Conservation (phyloP, 2,113 vertebrate species). For the Scolopax mira region DNA sequence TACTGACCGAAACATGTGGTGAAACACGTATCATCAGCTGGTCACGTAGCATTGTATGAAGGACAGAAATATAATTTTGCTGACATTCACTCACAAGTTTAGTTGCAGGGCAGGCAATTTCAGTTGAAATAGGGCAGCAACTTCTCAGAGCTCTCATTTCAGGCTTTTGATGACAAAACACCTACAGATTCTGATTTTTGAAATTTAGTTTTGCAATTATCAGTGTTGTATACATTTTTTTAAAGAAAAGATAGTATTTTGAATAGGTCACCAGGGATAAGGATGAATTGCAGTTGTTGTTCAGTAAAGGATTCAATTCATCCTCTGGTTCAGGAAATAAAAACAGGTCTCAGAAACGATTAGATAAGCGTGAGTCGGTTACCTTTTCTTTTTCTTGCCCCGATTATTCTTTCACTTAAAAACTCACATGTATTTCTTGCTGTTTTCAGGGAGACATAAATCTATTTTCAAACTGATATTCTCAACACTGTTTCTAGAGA, state of each 20-base stretch:
- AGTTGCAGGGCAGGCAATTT: background rate
- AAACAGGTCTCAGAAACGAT: background rate
- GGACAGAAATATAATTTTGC: background rate
- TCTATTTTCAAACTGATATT: background rate
- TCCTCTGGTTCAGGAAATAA: slow-evolving; percentile 45
- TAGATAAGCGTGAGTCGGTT: background rate
- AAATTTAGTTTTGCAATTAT: slow-evolving; percentile 57
- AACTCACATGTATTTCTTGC: background rate
- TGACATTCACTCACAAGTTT: background rate
- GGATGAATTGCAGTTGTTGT: background rate
- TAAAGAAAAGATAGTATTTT: slow-evolving; percentile 20
- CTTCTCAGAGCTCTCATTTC: background rate
- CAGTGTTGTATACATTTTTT: background rate
- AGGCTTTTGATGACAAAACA: background rate
- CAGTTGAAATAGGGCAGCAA: background rate
- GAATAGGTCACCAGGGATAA: slow-evolving; percentile 4
- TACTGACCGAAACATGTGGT: background rate
- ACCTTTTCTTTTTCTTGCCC: background rate
- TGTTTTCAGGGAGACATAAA: background rate
- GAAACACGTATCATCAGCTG: background rate
- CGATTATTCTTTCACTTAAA: background rate
- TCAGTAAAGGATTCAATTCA: background rate
- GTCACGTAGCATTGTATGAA: background rate
- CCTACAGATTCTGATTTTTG: slow-evolving; percentile 21
- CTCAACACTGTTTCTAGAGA: background rate